A percentile compares a stretch with the other conserved stretches of the same genome.
Conservation (phyloP, 1,140 invertebrate species). For the Brachionus asplanchnoidis region DNA sequence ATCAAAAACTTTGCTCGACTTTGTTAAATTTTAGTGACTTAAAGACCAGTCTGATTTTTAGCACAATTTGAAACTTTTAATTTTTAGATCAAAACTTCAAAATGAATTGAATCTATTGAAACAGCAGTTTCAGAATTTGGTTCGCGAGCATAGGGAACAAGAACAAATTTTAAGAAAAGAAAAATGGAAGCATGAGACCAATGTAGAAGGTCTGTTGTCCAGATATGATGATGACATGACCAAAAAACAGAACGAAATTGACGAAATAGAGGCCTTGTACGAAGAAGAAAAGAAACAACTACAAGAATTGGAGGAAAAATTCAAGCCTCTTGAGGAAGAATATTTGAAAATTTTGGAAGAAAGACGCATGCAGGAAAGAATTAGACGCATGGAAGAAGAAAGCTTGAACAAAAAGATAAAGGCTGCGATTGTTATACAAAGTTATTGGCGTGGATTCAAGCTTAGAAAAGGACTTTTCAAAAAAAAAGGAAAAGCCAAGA, state of each 20-base stretch:
- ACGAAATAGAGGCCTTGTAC: constrained; percentile 36
- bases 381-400: constrained; percentile 28
- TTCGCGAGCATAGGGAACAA: neutral
- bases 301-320: constrained; percentile 37
- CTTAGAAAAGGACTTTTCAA: constrained; percentile 36
- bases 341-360: constrained; percentile 40
- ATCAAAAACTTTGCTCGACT: too few species aligned
- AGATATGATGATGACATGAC: constrained; percentile 40
- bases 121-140: constrained; percentile 11
- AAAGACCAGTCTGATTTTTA: too few species aligned
- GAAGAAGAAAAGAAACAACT: constrained; percentile 40
- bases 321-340: constrained; percentile 37
- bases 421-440: constrained; percentile 39
- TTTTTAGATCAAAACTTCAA: neutral
- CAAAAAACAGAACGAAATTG: constrained; percentile 39
- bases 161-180: constrained; percentile 32
- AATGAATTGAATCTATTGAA: constrained; percentile 1
- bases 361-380: neutral
- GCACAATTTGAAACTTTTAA: too few species aligned
- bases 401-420: constrained; percentile 35
- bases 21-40: too few species aligned
- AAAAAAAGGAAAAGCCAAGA: constrained; percentile 41
- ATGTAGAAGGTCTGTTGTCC: neutral
- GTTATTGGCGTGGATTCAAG: constrained; percentile 38
- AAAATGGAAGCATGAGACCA: constrained; percentile 39